These are phyloP conservation scores for Corella eumyota DNA, from an alignment of 23 tunicate genomes.

Conservation along the genomic window DNA sequence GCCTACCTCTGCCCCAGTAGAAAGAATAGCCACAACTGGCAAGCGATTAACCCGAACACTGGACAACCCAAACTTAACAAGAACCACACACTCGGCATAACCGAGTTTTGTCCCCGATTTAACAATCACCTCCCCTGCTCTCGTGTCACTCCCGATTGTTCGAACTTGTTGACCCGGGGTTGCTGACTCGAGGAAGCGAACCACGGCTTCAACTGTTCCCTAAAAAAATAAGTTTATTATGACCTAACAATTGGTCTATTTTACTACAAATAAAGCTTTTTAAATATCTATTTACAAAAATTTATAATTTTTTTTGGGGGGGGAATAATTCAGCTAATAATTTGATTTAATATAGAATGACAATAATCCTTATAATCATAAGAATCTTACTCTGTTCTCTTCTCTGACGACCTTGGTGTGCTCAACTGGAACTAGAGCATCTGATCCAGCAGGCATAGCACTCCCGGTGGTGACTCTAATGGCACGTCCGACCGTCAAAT, in stretches of 20 bases:
- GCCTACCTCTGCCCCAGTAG: not conserved
- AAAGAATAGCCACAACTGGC: not conserved
- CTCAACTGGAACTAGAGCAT: conserved; percentile 89
- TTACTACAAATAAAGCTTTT: no score
- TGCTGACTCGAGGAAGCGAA: not conserved
- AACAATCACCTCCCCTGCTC: not conserved
- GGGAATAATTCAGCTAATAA: no score
- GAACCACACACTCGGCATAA: not conserved
- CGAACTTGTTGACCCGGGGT: not conserved
- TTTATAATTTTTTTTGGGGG: no score
- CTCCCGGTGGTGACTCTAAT: conserved; percentile 83
- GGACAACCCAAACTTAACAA: not conserved
- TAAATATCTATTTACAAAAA: no score
- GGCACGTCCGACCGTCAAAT: conserved; percentile 23
- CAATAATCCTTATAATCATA: no score
- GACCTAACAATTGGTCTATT: no score
- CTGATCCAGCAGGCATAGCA: conserved; percentile 67
- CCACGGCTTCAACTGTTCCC: not conserved
- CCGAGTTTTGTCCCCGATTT: not conserved
- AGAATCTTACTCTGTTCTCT: conserved; percentile 1
- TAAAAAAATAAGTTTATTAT: not conserved
- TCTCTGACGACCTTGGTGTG: conserved; percentile 52
- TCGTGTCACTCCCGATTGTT: not conserved
- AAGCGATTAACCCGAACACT: not conserved
- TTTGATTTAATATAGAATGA: no score